Evolutionary conservation across 2,797 vertebrate species (phyloP).

Genomic region (Cottoperca gobio): DNA sequence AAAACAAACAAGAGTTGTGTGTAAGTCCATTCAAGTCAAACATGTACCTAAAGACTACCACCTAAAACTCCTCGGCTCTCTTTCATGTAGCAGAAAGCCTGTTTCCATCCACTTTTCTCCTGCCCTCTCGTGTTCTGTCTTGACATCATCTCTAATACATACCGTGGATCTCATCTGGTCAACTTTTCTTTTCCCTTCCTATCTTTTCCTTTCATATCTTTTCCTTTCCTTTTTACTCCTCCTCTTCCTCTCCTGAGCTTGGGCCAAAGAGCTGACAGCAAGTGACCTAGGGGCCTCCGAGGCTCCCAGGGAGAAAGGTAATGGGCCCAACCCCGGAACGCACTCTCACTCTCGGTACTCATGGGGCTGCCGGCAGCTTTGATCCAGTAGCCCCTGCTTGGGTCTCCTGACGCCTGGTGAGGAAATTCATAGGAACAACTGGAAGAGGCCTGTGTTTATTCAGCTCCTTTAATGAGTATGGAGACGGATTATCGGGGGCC

Average conservation of each 20-base stretch:
- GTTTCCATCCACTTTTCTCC: conserved; percentile 25
- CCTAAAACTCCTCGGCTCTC: conserved; percentile 12
- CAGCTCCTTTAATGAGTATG: conserved; percentile 89
- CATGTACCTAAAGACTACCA: conserved; percentile 3
- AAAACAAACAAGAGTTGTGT: not conserved
- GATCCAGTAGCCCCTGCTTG: conserved; percentile 82
- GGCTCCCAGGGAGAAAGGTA: conserved; percentile 80
- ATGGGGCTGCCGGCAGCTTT: conserved; percentile 81
- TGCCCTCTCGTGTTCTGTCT: conserved; percentile 27
- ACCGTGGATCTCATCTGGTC: conserved; percentile 35
- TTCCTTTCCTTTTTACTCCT: conserved; percentile 3
- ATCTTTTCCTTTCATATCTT: conserved; percentile 20
- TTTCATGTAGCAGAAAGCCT: conserved; percentile 18
- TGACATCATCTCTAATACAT: conserved; percentile 21
- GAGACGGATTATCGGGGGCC: conserved; percentile 87
- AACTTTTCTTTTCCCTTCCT: conserved; percentile 22
- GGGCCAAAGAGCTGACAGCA: conserved; percentile 79
- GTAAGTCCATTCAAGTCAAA: conserved; percentile 22
- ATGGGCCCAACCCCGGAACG: conserved; percentile 81
- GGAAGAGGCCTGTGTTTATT: conserved; percentile 90
- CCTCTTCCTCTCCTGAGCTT: conserved; percentile 59
- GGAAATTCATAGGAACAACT: conserved; percentile 91
- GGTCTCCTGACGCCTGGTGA: conserved; percentile 86
- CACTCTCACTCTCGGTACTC: conserved; percentile 76
- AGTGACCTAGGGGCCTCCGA: conserved; percentile 77